Percentiles rank a stretch among this genome's conserved stretches.
These are phyloP conservation scores for Spinus olivaceus DNA, from an alignment of 2,797 vertebrate genomes.

Conservation along the genomic window DNA sequence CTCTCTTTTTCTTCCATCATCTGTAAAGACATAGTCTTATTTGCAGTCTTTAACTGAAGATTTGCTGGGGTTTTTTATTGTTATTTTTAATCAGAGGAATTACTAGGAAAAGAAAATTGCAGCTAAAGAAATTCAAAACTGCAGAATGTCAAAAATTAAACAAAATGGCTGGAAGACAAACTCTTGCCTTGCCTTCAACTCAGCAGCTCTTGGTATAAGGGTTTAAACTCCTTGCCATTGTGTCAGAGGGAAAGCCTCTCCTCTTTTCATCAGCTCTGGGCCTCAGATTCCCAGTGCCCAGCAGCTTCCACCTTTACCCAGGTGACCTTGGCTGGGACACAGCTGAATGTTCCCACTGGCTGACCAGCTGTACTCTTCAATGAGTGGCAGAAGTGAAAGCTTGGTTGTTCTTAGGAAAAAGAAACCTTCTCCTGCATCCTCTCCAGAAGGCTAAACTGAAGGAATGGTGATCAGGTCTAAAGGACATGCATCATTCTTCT, in stretches of 20 bases:
- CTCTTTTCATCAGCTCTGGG: not conserved
- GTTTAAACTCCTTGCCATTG: fast-evolving
- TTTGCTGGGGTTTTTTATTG: not conserved
- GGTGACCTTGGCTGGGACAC: not conserved
- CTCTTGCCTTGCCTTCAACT: not conserved
- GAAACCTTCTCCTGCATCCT: not conserved
- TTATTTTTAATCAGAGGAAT: not conserved
- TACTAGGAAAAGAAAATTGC: not conserved
- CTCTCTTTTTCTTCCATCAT: not conserved
- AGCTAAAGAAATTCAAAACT: not conserved
- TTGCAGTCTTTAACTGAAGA: not conserved
- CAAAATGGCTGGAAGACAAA: not conserved
- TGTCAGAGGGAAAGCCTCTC: not conserved
- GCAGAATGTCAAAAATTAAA: not conserved
- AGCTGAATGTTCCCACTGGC: not conserved
- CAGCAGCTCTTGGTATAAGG: not conserved
- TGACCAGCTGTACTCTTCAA: not conserved
- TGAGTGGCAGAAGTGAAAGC: not conserved
- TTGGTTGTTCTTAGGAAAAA: not conserved
- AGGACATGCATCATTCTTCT: not conserved
- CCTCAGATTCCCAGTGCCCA: not conserved
- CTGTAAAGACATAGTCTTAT: not conserved
- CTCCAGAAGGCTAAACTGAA: not conserved
- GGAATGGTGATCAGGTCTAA: not conserved
- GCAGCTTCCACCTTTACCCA: not conserved